A percentile compares a stretch with the other conserved stretches of the same genome.
Evolutionary conservation across 2,888 invertebrate species (phyloP).

Genomic region (Galeopsomyia nigrocyanea): DNA sequence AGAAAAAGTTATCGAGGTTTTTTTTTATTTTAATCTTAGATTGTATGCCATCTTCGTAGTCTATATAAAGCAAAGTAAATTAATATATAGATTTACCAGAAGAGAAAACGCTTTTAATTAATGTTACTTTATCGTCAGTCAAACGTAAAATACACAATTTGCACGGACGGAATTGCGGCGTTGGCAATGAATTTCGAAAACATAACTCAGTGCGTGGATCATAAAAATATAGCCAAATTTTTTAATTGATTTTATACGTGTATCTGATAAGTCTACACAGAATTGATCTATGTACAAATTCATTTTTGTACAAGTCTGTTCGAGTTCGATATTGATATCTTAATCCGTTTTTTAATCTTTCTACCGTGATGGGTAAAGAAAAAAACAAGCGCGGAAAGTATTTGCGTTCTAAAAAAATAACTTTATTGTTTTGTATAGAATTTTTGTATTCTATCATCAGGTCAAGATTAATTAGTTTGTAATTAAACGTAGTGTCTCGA

Average conservation of each 20-base stretch:
- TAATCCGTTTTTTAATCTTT: constrained; percentile 24
- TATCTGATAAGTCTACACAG: constrained; percentile 19
- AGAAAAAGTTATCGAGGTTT: no score
- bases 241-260: constrained; percentile 34
- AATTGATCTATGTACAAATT: constrained; percentile 36
- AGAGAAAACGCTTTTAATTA: neutral
- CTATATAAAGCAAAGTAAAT: neutral
- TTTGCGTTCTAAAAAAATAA: constrained; percentile 22
- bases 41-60: constrained; percentile 6
- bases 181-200: constrained; percentile 19
- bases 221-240: constrained; percentile 35
- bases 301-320: constrained; percentile 34
- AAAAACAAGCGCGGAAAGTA: constrained; percentile 8
- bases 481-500: constrained; percentile 23
- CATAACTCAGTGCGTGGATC: neutral
- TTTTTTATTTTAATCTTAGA: no score
- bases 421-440: constrained; percentile 31
- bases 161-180: constrained; percentile 4
- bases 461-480: neutral
- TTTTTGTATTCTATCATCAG: constrained; percentile 6
- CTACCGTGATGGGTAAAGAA: neutral
- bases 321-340: constrained; percentile 39
- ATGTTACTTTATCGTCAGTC: neutral
- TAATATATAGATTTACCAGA: constrained; percentile 7
- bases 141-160: constrained; percentile 11